Conservation (phyloP, 2,888 invertebrate genomes). For the Invenusta paracnida region DNA sequence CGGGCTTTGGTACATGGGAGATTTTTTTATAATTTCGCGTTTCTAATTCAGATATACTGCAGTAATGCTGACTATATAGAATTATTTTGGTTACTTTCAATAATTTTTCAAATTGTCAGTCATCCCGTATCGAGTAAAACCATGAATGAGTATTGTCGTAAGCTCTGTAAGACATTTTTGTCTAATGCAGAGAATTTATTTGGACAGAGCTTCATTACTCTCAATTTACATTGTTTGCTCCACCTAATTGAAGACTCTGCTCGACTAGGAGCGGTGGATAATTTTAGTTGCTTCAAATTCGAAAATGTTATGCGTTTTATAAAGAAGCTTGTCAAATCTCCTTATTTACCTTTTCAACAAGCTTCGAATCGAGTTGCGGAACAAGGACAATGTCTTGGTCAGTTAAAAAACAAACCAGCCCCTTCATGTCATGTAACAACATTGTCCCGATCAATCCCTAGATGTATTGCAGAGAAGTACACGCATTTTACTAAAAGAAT, state of each 20-base stretch:
- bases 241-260: neutral
- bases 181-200: neutral
- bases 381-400: no score
- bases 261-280: neutral
- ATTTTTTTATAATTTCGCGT: neutral
- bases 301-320: neutral
- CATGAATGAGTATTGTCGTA: neutral
- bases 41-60: neutral
- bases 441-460: no score
- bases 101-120: neutral
- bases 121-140: neutral
- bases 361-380: no score
- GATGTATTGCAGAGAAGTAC: no score
- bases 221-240: neutral
- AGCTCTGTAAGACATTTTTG: neutral
- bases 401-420: no score
- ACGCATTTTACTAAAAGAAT: no score
- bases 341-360: neutral
- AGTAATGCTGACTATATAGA: no score
- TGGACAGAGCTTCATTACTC: neutral
- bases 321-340: neutral
- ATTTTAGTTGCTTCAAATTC: constrained; percentile 7
- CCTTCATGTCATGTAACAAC: no score
- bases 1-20: neutral
- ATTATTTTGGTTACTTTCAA: neutral